Percentiles rank a stretch among this genome's conserved stretches.
phyloP scores from a whole-genome alignment of 2,888 invertebrate genomes.

The Amblyjoppa fuscipennis region DNA sequence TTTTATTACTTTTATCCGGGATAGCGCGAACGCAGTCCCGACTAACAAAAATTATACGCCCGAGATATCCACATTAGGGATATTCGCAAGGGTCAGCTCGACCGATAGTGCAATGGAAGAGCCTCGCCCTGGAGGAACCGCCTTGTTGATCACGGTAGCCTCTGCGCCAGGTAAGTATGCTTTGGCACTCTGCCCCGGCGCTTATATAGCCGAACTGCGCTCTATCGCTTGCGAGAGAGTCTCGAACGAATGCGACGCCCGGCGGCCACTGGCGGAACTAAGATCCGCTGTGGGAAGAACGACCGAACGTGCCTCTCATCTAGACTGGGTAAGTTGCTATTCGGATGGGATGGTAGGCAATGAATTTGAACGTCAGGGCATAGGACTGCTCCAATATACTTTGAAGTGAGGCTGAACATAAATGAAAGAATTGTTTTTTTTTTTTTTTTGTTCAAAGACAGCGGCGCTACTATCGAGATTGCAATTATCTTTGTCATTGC shows the following conservation, averaged over 20 bases:
- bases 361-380: no score
- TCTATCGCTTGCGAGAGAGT: constrained; percentile 13
- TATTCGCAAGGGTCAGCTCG: constrained; percentile 87
- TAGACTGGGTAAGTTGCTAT: no score
- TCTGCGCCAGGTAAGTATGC: constrained; percentile 86
- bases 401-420: no score
- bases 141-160: constrained; percentile 86
- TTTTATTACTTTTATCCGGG: constrained; percentile 19
- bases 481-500: no score
- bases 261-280: background rate
- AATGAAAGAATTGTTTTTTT: no score
- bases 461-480: no score
- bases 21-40: constrained; percentile 81
- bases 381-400: no score
- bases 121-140: constrained; percentile 85
- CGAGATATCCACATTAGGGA: constrained; percentile 86
- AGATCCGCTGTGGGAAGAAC: no score
- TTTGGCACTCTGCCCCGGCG: constrained; percentile 9
- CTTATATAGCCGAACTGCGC: constrained; percentile 11
- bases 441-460: no score
- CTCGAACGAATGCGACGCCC: constrained; percentile 5
- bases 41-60: constrained; percentile 83
- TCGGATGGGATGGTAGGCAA: no score
- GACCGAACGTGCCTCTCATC: no score
- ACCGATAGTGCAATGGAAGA: constrained; percentile 87